phyloP scores from a whole-genome alignment of 1,140 invertebrate species.

The Sinonovacula constricta region DNA sequence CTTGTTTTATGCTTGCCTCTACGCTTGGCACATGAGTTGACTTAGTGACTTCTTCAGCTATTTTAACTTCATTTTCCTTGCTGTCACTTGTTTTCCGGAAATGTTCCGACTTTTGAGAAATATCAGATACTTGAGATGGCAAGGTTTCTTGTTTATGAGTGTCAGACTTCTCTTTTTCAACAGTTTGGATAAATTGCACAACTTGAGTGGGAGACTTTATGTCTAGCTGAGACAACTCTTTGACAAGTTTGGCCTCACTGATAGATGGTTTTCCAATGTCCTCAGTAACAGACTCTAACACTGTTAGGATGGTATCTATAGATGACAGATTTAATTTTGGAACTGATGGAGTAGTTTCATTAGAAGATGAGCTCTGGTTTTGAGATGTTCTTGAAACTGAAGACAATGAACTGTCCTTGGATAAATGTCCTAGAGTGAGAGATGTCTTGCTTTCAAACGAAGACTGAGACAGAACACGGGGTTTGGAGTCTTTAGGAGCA shows the following conservation, averaged over 20 bases:
- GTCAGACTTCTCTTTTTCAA: slow-evolving; percentile 39
- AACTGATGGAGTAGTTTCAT: not conserved
- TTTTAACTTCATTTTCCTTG: too few relatives aligned
- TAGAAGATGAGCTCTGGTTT: not conserved
- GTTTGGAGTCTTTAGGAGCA: too few relatives aligned
- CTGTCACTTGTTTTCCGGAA: too few relatives aligned
- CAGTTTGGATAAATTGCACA: slow-evolving; percentile 49
- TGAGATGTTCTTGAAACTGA: too few relatives aligned
- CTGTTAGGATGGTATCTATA: slow-evolving; percentile 56
- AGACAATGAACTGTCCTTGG: too few relatives aligned
- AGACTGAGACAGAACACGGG: slow-evolving; percentile 25
- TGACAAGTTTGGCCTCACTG: slow-evolving; percentile 1
- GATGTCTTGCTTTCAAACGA: slow-evolving; percentile 29
- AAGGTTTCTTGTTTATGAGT: too few relatives aligned
- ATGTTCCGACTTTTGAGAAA: too few relatives aligned
- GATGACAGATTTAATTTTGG: slow-evolving; percentile 42
- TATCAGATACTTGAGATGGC: too few relatives aligned
- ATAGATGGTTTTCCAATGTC: slow-evolving; percentile 7
- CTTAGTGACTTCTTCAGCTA: too few relatives aligned
- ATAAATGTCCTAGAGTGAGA: too few relatives aligned
- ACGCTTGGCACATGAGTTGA: too few relatives aligned
- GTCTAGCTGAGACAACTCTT: slow-evolving; percentile 39
- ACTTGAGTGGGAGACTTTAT: slow-evolving; percentile 45
- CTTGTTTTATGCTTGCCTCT: too few relatives aligned
- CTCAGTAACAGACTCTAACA: slow-evolving; percentile 43